Evolutionary conservation across 2,888 invertebrate species (phyloP), one percentile per base, ranked within the genome.

Genomic region (Xestia sexstrigata): DNA sequence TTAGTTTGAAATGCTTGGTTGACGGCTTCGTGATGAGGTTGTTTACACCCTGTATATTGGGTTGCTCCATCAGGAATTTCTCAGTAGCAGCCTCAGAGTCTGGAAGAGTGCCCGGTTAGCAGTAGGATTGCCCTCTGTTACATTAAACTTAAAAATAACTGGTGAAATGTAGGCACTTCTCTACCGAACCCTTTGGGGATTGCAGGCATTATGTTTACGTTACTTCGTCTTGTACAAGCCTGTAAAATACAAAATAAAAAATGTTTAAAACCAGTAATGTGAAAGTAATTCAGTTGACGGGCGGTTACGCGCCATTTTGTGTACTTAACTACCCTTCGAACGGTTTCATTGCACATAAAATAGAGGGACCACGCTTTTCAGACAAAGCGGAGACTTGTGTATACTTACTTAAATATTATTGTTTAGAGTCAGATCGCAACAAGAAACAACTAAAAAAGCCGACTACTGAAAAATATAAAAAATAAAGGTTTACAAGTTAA

Each of bases 331-430:
- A 65, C 85, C 72, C 15, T 72, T 76, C 70, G 42, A 81, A 78
- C 60, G 39, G 82, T 85, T 89, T 89, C 82, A 88, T 83, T 79
- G 89, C 81, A 79, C 80, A 82, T 87, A 76, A 88, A 87, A 78
- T 81, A 67, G 42, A 20, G 69, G 15, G 39, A 15, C 89, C 79
- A 84, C 23, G 35, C 0, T 62, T 70, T 67, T 17, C 39, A 0
- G 60, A 17, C 3, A 17, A 30, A 8, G 6, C 3, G 8, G 17
- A 30, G 30, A 60, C 30, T 60, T 60, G 26, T 17, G 3, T 55
- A 2, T n/a, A n/a, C n/a, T n/a, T n/a, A n/a, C n/a, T n/a, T n/a
- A n/a, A n/a, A n/a, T n/a, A n/a, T n/a, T n/a, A n/a, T n/a, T n/a
- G n/a, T n/a, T n/a, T n/a, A n/a, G n/a, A n/a, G n/a, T n/a, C n/a